A percentile compares a stretch with the other conserved stretches of the same genome.
Conservation (phyloP, 2,888 invertebrate genomes). For the Pandemis heparana region DNA sequence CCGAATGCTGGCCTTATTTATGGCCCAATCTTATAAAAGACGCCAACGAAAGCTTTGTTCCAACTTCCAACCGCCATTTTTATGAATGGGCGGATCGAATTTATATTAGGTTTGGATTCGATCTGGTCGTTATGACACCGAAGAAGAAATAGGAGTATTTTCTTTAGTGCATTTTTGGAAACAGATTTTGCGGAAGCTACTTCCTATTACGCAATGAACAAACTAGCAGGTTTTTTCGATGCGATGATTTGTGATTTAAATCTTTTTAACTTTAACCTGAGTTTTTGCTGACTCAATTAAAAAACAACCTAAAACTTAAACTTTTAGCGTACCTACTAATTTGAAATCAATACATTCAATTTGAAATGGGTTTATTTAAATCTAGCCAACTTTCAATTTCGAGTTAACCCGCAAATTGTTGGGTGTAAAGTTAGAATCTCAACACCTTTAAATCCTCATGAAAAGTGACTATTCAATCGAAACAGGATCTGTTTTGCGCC, state of each 20-base stretch:
- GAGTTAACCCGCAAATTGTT: not conserved
- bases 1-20: slow-evolving; percentile 16
- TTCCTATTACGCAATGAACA: no score
- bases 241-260: no score
- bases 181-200: not conserved
- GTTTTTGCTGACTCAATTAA: no score
- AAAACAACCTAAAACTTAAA: no score
- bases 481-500: slow-evolving; percentile 14
- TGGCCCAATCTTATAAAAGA: slow-evolving; percentile 10
- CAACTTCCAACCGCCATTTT: not conserved
- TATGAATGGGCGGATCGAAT: slow-evolving; percentile 3
- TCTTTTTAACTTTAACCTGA: no score
- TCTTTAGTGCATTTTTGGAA: not conserved
- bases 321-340: no score
- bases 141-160: not conserved
- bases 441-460: not conserved
- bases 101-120: not conserved
- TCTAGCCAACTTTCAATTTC: not conserved
- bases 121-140: not conserved
- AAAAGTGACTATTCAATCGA: slow-evolving; percentile 20
- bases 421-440: not conserved
- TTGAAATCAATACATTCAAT: no score
- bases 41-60: slow-evolving; percentile 10
- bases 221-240: no score
- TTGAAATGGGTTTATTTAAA: not conserved